These are phyloP conservation scores for Asobara japonica DNA, from an alignment of 1,140 invertebrate genomes.

Conservation along the genomic window DNA sequence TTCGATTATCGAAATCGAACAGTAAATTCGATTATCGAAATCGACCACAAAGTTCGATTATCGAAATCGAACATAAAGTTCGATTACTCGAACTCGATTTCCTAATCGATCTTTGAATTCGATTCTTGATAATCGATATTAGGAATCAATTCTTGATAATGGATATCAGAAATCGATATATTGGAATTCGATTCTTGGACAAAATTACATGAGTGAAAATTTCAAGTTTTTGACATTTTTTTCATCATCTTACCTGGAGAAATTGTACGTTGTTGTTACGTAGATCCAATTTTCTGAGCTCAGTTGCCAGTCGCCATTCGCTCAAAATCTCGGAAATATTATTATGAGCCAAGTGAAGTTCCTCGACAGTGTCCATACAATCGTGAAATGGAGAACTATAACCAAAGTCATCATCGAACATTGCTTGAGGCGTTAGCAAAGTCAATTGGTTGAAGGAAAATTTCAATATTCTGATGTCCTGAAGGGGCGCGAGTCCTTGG, in stretches of 20 bases:
- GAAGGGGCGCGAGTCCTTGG: constrained; percentile 57
- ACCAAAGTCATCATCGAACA: constrained; percentile 22
- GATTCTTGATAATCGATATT: too few relatives aligned
- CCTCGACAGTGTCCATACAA: constrained; percentile 62
- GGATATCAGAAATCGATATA: too few relatives aligned
- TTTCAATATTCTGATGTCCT: constrained; percentile 59
- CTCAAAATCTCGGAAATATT: constrained; percentile 68
- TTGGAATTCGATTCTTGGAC: too few relatives aligned
- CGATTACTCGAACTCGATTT: too few relatives aligned
- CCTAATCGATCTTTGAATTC: too few relatives aligned
- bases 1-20: too few relatives aligned
- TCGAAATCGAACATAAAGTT: too few relatives aligned
- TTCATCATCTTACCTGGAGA: neutral
- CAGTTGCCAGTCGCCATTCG: constrained; percentile 69
- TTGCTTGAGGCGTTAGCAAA: constrained; percentile 46
- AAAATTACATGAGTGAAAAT: too few relatives aligned
- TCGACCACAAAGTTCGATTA: too few relatives aligned
- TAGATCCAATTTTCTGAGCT: constrained; percentile 51
- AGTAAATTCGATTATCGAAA: too few relatives aligned
- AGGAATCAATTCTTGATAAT: too few relatives aligned
- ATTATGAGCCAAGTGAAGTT: constrained; percentile 72
- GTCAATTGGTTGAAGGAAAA: constrained; percentile 69
- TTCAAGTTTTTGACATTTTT: neutral
- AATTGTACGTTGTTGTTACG: neutral
- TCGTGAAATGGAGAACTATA: constrained; percentile 66